Conservation (phyloP, 1,140 invertebrate genomes). For the Euura lappo region DNA sequence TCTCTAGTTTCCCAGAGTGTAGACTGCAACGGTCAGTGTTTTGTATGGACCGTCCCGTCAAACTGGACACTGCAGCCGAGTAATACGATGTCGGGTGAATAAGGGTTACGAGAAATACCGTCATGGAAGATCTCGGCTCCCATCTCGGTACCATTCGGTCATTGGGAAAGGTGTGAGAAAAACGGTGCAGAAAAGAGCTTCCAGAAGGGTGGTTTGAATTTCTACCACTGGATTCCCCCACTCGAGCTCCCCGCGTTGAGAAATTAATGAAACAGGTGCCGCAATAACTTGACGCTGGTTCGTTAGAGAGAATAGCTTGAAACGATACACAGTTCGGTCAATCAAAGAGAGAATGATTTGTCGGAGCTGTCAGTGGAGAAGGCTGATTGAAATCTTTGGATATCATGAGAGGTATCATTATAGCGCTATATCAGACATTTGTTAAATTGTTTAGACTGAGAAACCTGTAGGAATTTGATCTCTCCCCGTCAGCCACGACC, state of each 20-base stretch:
- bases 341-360: not conserved
- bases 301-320: not conserved
- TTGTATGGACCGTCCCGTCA: constrained; percentile 26
- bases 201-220: not conserved
- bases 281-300: not conserved
- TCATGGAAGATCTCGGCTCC: not conserved
- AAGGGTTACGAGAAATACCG: not conserved
- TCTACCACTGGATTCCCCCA: too few relatives aligned
- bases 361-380: constrained; percentile 31
- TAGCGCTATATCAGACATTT: constrained; percentile 38
- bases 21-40: constrained; percentile 30
- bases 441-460: constrained; percentile 36
- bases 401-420: constrained; percentile 41
- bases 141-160: not conserved
- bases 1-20: not conserved
- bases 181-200: not conserved
- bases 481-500: not conserved
- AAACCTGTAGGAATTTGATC: constrained; percentile 24
- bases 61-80: constrained; percentile 13
- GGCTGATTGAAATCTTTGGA: constrained; percentile 39
- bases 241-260: too few relatives aligned
- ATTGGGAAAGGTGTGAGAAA: not conserved
- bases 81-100: not conserved
- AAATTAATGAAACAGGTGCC: not conserved
- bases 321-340: not conserved